Percentiles rank a stretch among this genome's conserved stretches.
These are phyloP conservation scores for Platyrinchus mystaceus DNA, from an alignment of 2,797 vertebrate species.

Conservation along the genomic window DNA sequence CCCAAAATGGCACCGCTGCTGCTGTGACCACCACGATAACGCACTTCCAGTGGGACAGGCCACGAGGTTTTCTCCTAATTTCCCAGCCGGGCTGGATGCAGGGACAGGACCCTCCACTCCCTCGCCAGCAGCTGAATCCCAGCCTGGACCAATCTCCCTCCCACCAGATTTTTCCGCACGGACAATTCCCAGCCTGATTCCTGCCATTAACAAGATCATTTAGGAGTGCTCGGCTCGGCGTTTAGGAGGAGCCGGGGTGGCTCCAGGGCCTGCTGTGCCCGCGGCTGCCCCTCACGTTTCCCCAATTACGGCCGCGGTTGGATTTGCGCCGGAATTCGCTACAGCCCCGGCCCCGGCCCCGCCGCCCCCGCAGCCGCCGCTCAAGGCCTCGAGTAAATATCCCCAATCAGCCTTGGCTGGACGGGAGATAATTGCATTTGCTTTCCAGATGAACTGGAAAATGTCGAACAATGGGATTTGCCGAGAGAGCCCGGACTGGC, in stretches of 20 bases:
- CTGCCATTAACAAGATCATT: neutral
- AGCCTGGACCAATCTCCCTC: neutral
- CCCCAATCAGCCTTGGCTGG: constrained; percentile 6
- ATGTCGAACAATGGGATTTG: constrained; percentile 9
- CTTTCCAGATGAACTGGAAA: constrained; percentile 60
- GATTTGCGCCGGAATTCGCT: neutral
- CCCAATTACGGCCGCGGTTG: neutral
- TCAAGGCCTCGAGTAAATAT: neutral
- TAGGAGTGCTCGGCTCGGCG: neutral
- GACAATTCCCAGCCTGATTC: neutral
- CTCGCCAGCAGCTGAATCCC: neutral
- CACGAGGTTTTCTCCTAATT: neutral
- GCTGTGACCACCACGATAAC: rapidly evolving
- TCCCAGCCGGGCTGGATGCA: rapidly evolving
- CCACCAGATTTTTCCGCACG: rapidly evolving
- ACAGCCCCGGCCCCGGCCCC: neutral
- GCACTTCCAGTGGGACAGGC: rapidly evolving
- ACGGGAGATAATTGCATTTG: constrained; percentile 49
- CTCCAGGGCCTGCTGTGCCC: neutral
- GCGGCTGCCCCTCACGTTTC: neutral
- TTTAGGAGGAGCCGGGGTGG: neutral
- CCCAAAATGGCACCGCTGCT: neutral
- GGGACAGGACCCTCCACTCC: neutral
- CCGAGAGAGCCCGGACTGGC: neutral
- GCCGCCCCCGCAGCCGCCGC: neutral